These are phyloP conservation scores for Standfussiana lucernea DNA, from an alignment of 2,888 invertebrate species.

Conservation along the genomic window DNA sequence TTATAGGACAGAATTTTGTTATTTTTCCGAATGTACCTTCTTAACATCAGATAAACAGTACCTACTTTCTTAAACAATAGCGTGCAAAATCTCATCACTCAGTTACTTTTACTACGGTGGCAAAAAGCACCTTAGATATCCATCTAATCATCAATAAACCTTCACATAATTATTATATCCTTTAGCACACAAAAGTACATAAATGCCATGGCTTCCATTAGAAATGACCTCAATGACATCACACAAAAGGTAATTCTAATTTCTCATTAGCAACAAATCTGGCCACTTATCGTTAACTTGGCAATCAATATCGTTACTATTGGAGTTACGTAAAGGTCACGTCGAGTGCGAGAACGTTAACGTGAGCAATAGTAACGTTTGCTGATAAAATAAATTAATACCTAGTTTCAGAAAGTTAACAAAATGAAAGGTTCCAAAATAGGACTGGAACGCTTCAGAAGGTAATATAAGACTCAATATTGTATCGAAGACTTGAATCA, in stretches of 20 bases:
- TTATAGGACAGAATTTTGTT: too few species aligned
- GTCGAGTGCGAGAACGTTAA: slow-evolving; percentile 47
- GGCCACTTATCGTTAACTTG: slow-evolving; percentile 47
- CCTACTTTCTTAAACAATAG: too few species aligned
- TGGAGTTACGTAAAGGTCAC: slow-evolving; percentile 69
- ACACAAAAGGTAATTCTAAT: slow-evolving; percentile 15
- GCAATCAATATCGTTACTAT: slow-evolving; percentile 66
- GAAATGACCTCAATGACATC: slow-evolving; percentile 4
- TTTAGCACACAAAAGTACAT: not conserved
- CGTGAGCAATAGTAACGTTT: slow-evolving; percentile 27
- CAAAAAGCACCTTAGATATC: not conserved
- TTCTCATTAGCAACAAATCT: slow-evolving; percentile 19
- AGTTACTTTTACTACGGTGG: not conserved
- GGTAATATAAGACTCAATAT: too few species aligned
- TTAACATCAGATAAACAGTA: too few species aligned
- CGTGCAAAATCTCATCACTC: not conserved
- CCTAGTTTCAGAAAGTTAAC: slow-evolving; percentile 22
- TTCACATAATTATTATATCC: not conserved
- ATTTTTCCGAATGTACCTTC: too few species aligned
- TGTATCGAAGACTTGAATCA: too few species aligned
- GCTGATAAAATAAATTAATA: not conserved
- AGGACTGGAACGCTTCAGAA: not conserved
- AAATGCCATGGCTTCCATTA: not conserved
- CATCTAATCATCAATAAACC: not conserved
- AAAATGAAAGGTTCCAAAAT: not conserved